Evolutionary conservation across 2,113 vertebrate species (phyloP).

Genomic region (Actinemys pallida): DNA sequence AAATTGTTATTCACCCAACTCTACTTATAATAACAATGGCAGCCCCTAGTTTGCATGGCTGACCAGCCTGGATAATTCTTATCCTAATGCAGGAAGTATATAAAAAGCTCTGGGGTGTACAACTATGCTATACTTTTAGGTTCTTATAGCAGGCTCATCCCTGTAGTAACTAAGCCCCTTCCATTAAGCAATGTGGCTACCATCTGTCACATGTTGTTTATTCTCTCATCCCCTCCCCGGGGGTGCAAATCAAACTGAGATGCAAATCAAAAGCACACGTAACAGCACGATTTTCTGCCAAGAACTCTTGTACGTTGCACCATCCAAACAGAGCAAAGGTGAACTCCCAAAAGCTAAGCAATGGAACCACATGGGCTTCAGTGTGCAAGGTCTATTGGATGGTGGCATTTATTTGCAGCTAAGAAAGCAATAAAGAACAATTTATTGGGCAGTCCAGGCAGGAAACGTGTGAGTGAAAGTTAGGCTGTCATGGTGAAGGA

Average conservation of each 20-base stretch:
- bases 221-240: neutral
- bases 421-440: neutral
- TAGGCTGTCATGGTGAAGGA: neutral
- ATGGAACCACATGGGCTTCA: neutral
- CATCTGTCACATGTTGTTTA: neutral
- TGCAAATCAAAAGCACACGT: neutral
- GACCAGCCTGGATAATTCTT: neutral
- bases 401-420: neutral
- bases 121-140: neutral
- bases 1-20: neutral
- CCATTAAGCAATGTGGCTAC: neutral
- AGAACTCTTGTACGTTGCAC: neutral
- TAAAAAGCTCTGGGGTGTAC: neutral
- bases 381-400: neutral
- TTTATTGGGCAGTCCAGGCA: neutral
- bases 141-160: neutral
- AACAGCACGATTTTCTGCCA: neutral
- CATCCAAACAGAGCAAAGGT: neutral
- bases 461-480: neutral
- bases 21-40: neutral
- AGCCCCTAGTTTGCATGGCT: neutral
- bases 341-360: neutral
- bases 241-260: neutral
- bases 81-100: neutral
- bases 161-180: neutral